Conservation (phyloP, 2,888 invertebrate species). For the Acrobasis repandana region DNA sequence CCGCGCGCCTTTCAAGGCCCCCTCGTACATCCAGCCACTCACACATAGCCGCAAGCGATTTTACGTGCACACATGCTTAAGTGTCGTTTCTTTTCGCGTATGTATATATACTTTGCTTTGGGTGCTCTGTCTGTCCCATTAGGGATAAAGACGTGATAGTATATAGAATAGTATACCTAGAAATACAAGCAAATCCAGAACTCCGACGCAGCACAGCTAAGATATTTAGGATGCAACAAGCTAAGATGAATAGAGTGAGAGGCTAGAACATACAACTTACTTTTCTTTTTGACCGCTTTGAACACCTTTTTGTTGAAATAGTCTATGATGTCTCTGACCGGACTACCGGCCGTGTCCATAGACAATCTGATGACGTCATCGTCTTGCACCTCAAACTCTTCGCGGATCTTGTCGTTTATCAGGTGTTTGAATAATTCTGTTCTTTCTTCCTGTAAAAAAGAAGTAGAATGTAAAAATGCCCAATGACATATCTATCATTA, state of each 20-base stretch:
- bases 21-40: too few relatives aligned
- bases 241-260: background rate
- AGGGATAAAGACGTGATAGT: too few relatives aligned
- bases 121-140: too few relatives aligned
- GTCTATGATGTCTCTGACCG: constrained; percentile 87
- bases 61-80: too few relatives aligned
- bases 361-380: constrained; percentile 85
- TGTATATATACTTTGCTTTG: too few relatives aligned
- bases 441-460: constrained; percentile 83
- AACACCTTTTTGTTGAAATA: constrained; percentile 88
- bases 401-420: constrained; percentile 75
- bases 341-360: constrained; percentile 88
- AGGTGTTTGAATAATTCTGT: constrained; percentile 84
- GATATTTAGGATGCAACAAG: too few relatives aligned
- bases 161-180: too few relatives aligned
- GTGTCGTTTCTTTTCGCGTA: too few relatives aligned
- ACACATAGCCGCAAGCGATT: too few relatives aligned
- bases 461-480: background rate
- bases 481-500: background rate
- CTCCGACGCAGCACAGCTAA: too few relatives aligned
- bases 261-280: constrained; percentile 62
- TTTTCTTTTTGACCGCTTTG: constrained; percentile 85
- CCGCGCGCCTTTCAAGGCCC: too few relatives aligned
- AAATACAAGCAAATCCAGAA: too few relatives aligned
- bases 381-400: constrained; percentile 69